These are phyloP conservation scores for Pteronotus mesoamericanus DNA, from an alignment of 2,797 vertebrate genomes.

Conservation along the genomic window DNA sequence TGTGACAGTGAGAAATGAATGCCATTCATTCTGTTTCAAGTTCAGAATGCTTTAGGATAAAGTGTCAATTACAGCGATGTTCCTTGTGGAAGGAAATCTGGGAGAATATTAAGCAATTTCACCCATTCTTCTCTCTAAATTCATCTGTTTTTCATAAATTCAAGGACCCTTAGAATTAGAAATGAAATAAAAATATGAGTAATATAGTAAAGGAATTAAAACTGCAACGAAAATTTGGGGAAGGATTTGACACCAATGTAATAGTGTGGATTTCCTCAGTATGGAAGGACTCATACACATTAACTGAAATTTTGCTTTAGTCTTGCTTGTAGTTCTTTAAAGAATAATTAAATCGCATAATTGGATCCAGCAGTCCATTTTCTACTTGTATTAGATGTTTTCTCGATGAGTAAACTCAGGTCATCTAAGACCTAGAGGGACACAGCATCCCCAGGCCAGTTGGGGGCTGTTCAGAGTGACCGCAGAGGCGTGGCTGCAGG, in stretches of 20 bases:
- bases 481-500: rapidly evolving
- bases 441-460: neutral
- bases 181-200: neutral
- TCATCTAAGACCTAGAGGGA: neutral
- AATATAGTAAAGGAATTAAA: neutral
- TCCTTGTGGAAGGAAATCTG: neutral
- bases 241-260: neutral
- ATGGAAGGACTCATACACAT: neutral
- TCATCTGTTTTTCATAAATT: neutral
- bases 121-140: neutral
- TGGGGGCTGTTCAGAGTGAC: neutral
- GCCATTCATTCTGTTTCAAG: neutral
- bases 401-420: neutral
- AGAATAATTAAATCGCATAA: neutral
- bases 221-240: neutral
- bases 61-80: neutral
- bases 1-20: neutral
- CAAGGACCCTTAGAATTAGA: neutral
- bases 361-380: neutral
- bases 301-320: neutral
- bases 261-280: neutral
- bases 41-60: neutral
- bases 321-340: neutral
- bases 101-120: neutral
- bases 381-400: neutral